phyloP scores from a whole-genome alignment of 2,888 invertebrate genomes.

The Calameuta pallipes region DNA sequence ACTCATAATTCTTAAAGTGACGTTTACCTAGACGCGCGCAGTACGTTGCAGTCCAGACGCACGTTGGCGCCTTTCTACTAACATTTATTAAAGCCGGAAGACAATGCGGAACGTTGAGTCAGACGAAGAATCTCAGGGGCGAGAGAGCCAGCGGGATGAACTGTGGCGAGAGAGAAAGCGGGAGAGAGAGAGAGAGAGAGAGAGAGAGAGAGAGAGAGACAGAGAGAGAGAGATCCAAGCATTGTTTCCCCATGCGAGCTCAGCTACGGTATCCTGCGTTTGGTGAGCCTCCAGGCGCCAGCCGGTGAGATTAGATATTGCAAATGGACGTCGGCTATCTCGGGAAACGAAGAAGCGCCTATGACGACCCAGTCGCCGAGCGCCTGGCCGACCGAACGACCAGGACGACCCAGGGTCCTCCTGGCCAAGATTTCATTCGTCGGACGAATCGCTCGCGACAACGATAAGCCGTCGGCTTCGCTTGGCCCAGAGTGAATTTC shows the following conservation, averaged over 20 bases:
- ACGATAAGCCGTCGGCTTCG: constrained; percentile 12
- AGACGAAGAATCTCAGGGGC: neutral
- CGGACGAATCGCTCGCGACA: constrained; percentile 5
- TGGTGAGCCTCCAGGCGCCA: constrained; percentile 20
- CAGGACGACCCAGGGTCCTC: neutral
- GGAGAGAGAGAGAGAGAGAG: no score
- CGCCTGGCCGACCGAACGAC: no score
- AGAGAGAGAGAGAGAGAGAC: no score
- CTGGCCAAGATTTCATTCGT: neutral
- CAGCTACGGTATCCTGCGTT: constrained; percentile 2
- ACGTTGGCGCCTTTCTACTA: constrained; percentile 10
- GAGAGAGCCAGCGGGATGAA: no score
- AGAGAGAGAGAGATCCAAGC: neutral
- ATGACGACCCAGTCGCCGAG: neutral
- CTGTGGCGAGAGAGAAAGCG: neutral
- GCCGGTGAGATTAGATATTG: constrained; percentile 51
- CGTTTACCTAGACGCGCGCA: neutral
- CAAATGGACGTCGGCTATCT: constrained; percentile 51
- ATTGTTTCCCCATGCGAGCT: neutral
- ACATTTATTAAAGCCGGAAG: neutral
- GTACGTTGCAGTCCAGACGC: neutral
- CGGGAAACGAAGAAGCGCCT: neutral
- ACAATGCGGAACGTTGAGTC: neutral
- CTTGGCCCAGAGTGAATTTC: constrained; percentile 21
- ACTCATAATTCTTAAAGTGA: neutral